Percentiles rank a stretch among this genome's conserved stretches.
Evolutionary conservation across 2,888 invertebrate genomes (phyloP).

Genomic region (Stenurella melanura): DNA sequence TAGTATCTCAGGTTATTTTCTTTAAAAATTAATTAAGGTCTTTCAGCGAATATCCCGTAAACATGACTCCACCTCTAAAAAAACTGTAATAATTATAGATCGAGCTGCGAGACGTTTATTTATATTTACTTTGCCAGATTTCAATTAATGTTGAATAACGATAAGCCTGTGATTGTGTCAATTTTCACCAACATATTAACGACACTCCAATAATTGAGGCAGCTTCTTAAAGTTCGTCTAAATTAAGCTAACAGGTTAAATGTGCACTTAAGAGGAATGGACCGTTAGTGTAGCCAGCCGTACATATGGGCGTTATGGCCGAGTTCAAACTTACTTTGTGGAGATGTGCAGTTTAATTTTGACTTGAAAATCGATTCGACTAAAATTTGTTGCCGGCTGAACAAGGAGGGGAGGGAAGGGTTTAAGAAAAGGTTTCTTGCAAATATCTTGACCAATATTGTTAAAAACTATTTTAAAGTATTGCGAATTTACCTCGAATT

Average conservation of each 20-base stretch:
- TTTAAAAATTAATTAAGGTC: conserved; percentile 13
- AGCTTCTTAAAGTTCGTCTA: conserved; percentile 16
- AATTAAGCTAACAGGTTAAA: conserved; percentile 2
- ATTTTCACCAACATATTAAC: conserved; percentile 17
- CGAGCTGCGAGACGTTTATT: neutral
- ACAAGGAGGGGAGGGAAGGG: too few species aligned
- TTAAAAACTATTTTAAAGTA: too few species aligned
- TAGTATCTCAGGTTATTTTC: conserved; percentile 1
- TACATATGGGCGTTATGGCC: too few species aligned
- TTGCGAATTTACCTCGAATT: too few species aligned
- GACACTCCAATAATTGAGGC: conserved; percentile 2
- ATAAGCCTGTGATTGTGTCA: conserved; percentile 16
- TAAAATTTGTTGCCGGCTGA: too few species aligned
- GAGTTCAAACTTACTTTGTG: too few species aligned
- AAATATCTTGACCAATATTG: too few species aligned
- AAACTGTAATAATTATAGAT: neutral
- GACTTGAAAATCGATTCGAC: too few species aligned
- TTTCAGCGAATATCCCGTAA: conserved; percentile 20
- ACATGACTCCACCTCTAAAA: conserved; percentile 24
- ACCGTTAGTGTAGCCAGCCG: neutral
- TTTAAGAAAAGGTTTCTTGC: too few species aligned
- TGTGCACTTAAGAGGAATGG: neutral
- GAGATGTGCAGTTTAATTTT: too few species aligned
- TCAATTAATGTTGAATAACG: neutral
- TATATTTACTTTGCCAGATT: conserved; percentile 5